Percentiles rank a stretch among this genome's conserved stretches.
phyloP scores from a whole-genome alignment of 2,888 invertebrate genomes.

The Perdita meconis region DNA sequence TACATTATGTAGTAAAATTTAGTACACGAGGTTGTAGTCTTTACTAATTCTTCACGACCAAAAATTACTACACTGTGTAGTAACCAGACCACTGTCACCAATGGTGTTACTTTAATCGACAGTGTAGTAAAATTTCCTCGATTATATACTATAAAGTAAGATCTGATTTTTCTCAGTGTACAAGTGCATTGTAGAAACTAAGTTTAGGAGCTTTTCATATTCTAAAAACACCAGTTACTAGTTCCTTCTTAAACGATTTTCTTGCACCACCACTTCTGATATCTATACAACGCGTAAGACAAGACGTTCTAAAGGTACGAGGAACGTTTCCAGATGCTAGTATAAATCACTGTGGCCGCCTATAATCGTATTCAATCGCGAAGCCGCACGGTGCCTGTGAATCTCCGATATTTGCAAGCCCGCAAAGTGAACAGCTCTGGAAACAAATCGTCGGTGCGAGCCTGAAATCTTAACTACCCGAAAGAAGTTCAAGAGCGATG shows the following conservation, averaged over 20 bases:
- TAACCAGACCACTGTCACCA: too few species aligned
- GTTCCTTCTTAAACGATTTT: not conserved
- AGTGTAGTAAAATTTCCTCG: too few species aligned
- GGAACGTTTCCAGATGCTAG: constrained; percentile 22
- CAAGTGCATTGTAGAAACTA: too few species aligned
- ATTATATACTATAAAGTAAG: too few species aligned
- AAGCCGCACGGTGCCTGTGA: constrained; percentile 12
- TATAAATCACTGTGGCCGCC: constrained; percentile 37
- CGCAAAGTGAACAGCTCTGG: constrained; percentile 1
- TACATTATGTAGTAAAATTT: too few species aligned
- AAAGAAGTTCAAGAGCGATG: constrained; percentile 27
- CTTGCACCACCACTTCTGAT: not conserved
- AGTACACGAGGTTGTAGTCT: too few species aligned
- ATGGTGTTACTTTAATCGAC: too few species aligned
- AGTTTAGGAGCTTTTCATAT: too few species aligned
- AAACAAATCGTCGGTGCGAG: constrained; percentile 54
- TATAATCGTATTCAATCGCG: constrained; percentile 56
- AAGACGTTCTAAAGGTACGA: constrained; percentile 30
- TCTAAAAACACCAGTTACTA: not conserved
- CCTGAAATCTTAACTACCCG: constrained; percentile 58
- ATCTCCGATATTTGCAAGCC: constrained; percentile 46
- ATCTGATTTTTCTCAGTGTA: too few species aligned
- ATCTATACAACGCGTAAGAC: not conserved
- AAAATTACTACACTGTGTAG: too few species aligned
- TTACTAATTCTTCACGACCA: too few species aligned